Evolutionary conservation across 2,888 invertebrate species (phyloP), one percentile per base, ranked within the genome.

Genomic region (Argyra leucocephala): DNA sequence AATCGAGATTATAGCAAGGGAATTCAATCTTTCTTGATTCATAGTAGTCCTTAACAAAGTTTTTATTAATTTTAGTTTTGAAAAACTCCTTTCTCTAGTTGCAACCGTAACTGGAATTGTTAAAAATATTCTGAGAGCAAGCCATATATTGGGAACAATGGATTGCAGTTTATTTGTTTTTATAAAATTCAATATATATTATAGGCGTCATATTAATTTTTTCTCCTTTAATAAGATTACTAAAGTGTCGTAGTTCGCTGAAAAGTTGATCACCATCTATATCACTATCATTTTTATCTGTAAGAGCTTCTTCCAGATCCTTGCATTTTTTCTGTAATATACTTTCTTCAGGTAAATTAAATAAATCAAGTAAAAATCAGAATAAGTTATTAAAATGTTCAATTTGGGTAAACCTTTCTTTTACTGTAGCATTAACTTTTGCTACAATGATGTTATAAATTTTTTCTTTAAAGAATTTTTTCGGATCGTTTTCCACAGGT

Each of bases 401-500:
- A 59, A 59, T 59, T 59, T 60, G 60, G 24, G n/a, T 60, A 60
- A 60, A 60, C 18, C 60, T 60, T 60, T 60, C 60, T 60, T 24
- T 60, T 60, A 24, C 24, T 60, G 15, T 24, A 60, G n/a, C 18
- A 60, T 60, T 60, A 60, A 60, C 60, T 60, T 60, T 60, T 60
- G 60, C 60, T 60, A 24, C 60, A 60, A 60, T 60, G n/a, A 60
- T 60, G 60, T 60, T 60, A 60, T 60, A 60, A 60, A 60, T 60
- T 60, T 60, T 24, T 60, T 60, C 60, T 23, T 60, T 24, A 23
- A 60, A 60, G 60, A 60, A 60, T 23, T 60, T 60, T 60, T 60
- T 23, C 60, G 60, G 60, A 60, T 60, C 18, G 60, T 60, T 60
- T 60, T 24, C 60, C 59, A 59, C 59, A 59, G 59, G 59, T 59